These are phyloP conservation scores for Leptinotarsa tumamoca DNA, from an alignment of 2,888 invertebrate genomes.

Conservation along the genomic window DNA sequence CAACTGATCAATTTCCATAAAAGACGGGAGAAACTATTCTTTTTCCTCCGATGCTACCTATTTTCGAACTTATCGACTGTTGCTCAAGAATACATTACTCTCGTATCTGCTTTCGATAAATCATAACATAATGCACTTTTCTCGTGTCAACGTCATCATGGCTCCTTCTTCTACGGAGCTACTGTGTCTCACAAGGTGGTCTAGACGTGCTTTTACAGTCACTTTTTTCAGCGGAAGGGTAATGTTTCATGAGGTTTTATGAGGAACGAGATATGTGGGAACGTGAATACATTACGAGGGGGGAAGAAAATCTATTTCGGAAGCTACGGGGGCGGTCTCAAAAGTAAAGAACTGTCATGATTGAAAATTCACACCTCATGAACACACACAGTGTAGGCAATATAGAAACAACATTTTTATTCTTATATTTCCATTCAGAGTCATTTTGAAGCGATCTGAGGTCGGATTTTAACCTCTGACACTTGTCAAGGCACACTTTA, in stretches of 20 bases:
- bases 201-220: constrained; percentile 13
- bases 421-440: no score
- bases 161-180: constrained; percentile 12
- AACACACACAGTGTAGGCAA: no score
- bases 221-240: not conserved
- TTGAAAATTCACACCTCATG: no score
- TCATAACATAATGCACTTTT: constrained; percentile 30
- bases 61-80: constrained; percentile 5
- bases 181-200: constrained; percentile 20
- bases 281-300: not conserved
- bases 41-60: not conserved
- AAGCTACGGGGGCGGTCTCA: no score
- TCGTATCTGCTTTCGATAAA: constrained; percentile 20
- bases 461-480: no score
- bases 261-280: not conserved
- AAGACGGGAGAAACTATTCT: not conserved
- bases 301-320: no score
- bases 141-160: constrained; percentile 27
- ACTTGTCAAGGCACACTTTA: no score
- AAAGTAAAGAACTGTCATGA: no score
- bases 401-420: no score
- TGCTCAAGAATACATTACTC: constrained; percentile 13
- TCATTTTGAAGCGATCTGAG: no score
- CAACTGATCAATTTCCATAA: not conserved
- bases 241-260: not conserved